Percentiles rank a stretch among this genome's conserved stretches.
phyloP scores from a whole-genome alignment of 2,113 vertebrate species.

The Mionectes macconnelli region DNA sequence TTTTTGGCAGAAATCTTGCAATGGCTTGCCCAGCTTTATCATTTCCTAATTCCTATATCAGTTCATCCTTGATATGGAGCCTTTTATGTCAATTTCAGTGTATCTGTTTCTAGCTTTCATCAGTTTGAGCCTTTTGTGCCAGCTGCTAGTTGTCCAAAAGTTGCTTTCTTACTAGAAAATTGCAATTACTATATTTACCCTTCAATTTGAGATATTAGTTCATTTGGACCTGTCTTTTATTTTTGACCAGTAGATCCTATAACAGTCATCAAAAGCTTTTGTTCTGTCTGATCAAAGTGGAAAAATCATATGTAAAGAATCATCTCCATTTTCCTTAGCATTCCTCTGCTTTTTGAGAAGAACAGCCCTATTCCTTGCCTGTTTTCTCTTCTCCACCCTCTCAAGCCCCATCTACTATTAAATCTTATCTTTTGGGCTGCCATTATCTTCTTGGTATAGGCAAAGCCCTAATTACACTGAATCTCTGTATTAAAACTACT shows the following conservation, averaged over 20 bases:
- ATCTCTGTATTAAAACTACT: neutral
- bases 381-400: neutral
- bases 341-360: neutral
- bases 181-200: neutral
- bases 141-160: neutral
- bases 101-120: slow-evolving; percentile 10
- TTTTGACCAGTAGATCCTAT: neutral
- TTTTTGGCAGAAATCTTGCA: slow-evolving; percentile 13
- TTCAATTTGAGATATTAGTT: neutral
- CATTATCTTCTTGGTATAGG: neutral
- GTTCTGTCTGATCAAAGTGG: neutral
- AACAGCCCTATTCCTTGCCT: neutral
- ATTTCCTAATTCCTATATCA: neutral
- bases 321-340: neutral
- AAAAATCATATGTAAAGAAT: neutral
- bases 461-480: neutral
- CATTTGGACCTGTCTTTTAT: neutral
- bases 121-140: neutral
- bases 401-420: neutral
- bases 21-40: neutral
- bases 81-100: neutral
- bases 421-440: neutral
- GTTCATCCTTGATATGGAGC: neutral
- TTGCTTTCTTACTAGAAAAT: neutral
- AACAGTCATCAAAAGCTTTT: neutral